phyloP scores from a whole-genome alignment of 2,888 invertebrate species.

The Emmelina monodactyla region DNA sequence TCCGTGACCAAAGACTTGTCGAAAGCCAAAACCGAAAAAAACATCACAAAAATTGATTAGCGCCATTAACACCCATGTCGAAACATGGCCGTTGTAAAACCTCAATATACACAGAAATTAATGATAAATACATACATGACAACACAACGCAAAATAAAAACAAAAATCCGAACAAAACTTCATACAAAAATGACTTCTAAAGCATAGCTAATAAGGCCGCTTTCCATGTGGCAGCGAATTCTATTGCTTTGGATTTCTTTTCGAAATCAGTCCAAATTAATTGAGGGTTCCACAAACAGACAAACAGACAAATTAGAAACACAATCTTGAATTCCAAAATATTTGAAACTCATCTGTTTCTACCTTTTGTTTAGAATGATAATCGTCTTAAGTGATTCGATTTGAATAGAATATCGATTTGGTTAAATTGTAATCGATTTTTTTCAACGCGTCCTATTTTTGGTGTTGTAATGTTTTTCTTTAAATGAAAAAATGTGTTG shows the following conservation, averaged over 20 bases:
- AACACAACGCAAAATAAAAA: constrained; percentile 23
- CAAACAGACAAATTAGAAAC: constrained; percentile 58
- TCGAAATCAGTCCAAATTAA: constrained; percentile 54
- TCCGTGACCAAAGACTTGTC: no score
- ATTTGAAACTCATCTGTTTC: constrained; percentile 11
- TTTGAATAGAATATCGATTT: constrained; percentile 19
- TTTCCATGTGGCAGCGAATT: constrained; percentile 1
- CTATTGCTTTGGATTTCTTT: constrained; percentile 20
- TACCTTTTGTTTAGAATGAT: constrained; percentile 4
- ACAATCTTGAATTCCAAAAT: constrained; percentile 35
- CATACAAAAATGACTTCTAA: neutral
- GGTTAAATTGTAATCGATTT: constrained; percentile 8
- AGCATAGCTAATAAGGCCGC: constrained; percentile 10
- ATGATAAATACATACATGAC: constrained; percentile 51
- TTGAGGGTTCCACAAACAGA: constrained; percentile 34
- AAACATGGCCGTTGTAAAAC: constrained; percentile 48
- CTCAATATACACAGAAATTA: constrained; percentile 29
- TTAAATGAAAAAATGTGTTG: no score
- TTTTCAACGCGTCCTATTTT: constrained; percentile 12
- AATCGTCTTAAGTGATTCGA: constrained; percentile 16
- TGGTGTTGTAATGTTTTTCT: no score
- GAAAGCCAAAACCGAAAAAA: constrained; percentile 5
- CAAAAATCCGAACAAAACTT: neutral
- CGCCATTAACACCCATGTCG: constrained; percentile 50
- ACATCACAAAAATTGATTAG: constrained; percentile 45